Evolutionary conservation across 2,113 vertebrate species (phyloP), one percentile per base, ranked within the genome.

Genomic region (Gymnogyps californianus): DNA sequence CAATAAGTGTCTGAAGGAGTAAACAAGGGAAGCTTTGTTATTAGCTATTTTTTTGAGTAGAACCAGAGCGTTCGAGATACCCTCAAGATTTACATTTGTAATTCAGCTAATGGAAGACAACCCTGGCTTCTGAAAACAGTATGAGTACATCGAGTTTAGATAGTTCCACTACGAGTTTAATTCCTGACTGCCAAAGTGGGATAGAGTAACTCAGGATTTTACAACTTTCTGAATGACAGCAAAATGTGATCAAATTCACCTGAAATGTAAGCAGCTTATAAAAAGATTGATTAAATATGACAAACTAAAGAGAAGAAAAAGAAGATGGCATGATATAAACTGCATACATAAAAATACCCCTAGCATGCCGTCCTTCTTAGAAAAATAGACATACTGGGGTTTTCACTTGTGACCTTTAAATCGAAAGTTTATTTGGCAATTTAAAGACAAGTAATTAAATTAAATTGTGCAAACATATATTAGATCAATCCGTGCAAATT

Each of bases 401-500:
- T 89, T 95, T 71, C 69, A 89, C 42, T 67, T 46, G 49, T 80
- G 81, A 96, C 87, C 90, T 94, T 93, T 78, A 93, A 90, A 97
- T 91, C 12, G 21, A 42, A 76, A 93, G 92, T 96, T 97, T 97
- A 95, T 95, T 93, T 79, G 92, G 83, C 51, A 94, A 95, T 82
- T 95, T 29, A 91, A 91, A 96, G 91, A 97, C 44, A 92, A 83
- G 91, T 91, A 94, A 98, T 97, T 97, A 96, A 97, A 97, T 97
- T 96, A 96, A 96, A 97, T 65, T 90, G 93, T 96, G 96, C 97
- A 98, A 97, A 98, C 93, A 96, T 42, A 69, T 96, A 96, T 95
- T 77, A 94, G 88, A 95, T 78, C 90, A 93, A 97, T 87, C 85
- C 42, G 25, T 66, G 95, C 96, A 92, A 95, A 98, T 97, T 95